Evolutionary conservation across 2,888 invertebrate genomes (phyloP).

Genomic region (Antitype chi): DNA sequence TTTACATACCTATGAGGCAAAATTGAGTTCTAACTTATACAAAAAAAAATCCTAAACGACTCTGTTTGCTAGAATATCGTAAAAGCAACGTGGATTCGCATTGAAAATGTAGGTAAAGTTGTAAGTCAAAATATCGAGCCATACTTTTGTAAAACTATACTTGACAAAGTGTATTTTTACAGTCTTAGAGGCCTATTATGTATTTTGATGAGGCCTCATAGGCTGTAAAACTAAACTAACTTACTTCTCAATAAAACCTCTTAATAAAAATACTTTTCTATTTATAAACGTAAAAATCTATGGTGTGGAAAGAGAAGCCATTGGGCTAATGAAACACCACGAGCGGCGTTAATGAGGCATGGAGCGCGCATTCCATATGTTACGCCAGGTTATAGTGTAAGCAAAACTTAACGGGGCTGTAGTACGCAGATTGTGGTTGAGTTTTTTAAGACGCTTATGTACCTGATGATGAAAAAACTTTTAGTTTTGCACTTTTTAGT

Average conservation of each 20-base stretch:
- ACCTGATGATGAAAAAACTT: background rate
- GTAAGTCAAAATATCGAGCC: no score
- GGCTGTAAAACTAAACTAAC: background rate
- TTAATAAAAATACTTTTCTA: conserved; percentile 40
- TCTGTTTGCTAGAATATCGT: no score
- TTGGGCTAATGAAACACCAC: conserved; percentile 75
- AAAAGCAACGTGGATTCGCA: no score
- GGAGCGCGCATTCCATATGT: conserved; percentile 55
- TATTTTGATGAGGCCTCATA: no score
- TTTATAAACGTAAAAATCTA: conserved; percentile 75
- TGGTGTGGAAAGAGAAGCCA: conserved; percentile 73
- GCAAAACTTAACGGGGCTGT: conserved; percentile 46
- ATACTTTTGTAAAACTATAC: no score
- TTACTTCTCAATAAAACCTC: background rate
- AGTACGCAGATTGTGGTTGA: background rate
- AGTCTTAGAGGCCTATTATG: no score
- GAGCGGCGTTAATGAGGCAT: conserved; percentile 67
- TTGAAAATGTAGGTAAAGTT: no score
- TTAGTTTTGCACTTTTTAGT: no score
- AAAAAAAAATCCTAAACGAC: rapidly evolving
- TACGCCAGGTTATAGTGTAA: conserved; percentile 51
- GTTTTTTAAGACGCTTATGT: background rate
- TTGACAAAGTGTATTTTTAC: no score
- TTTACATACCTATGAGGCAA: background rate
- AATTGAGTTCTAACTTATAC: background rate